phyloP scores from a whole-genome alignment of 2,888 invertebrate species.

The Ophion costatus region DNA sequence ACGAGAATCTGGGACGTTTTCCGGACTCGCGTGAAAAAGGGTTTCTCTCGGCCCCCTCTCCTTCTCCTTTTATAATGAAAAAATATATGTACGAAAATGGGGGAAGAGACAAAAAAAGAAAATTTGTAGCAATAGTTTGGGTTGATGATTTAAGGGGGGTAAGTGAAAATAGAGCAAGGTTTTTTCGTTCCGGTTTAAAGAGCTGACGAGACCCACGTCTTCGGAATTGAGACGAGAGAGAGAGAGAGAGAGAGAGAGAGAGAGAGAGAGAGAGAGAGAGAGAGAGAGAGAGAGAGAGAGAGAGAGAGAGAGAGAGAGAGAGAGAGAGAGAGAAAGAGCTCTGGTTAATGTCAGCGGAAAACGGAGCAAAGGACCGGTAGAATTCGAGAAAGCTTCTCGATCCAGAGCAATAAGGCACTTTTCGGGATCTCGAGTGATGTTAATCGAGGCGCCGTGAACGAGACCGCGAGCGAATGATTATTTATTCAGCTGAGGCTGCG shows the following conservation, averaged over 20 bases:
- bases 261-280: slow-evolving; percentile 23
- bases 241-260: not conserved
- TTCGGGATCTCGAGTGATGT: slow-evolving; percentile 51
- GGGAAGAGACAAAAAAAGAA: no score
- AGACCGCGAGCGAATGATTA: slow-evolving; percentile 67
- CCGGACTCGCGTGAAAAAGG: not conserved
- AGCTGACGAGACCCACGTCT: slow-evolving; percentile 4
- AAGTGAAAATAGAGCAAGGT: slow-evolving; percentile 44
- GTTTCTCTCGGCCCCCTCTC: no score
- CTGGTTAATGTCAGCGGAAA: slow-evolving; percentile 57
- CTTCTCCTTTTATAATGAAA: no score
- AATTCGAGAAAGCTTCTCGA: slow-evolving; percentile 40
- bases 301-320: slow-evolving; percentile 19
- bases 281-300: slow-evolving; percentile 25
- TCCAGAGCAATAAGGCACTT: slow-evolving; percentile 34
- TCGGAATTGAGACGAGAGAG: slow-evolving; percentile 46
- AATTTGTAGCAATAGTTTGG: not conserved
- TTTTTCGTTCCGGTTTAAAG: slow-evolving; percentile 2
- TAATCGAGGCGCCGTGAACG: slow-evolving; percentile 32
- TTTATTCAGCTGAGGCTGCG: slow-evolving; percentile 78
- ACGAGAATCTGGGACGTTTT: not conserved
- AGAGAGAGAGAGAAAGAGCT: slow-evolving; percentile 28
- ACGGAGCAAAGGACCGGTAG: slow-evolving; percentile 30
- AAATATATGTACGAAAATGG: no score
- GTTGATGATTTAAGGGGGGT: not conserved